Evolutionary conservation across 2,797 vertebrate genomes (phyloP), one percentile per base, ranked within the genome.

Genomic region (Yasuhikotakia modesta): DNA sequence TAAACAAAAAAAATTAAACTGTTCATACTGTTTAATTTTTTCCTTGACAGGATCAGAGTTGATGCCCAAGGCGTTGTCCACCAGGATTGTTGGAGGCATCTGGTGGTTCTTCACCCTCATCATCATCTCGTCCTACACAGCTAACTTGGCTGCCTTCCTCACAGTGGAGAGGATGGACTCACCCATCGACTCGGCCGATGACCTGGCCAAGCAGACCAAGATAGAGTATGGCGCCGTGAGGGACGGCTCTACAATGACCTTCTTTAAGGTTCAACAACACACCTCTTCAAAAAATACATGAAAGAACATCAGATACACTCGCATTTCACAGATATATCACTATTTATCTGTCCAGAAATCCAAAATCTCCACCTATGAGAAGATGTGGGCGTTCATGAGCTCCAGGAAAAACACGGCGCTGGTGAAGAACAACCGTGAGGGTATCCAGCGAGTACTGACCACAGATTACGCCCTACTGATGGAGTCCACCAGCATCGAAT

Each of bases 81-180:
- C 97, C 85, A 94, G 98, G 87, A 99, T 99, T 83, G 98, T 99
- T 0, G 98, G 98, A 89, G 98, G 98, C 63, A 97, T 99, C 89
- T 99, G 98, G 98, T 99, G 98, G 98, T 99, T 99, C 94, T 99
- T 99, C 94, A 99, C 98, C 86, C 95, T 99, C 93, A 99, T 99
- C 94, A 99, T 99, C 91, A 99, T 99, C 93, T 99, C 98, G 81
- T 99, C 98, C 90, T 99, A 99, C 91, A 99, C 98, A 87, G 98
- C 98, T 92, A 99, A 99, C 91, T 94, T 99, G 68, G 98, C 98
- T 92, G 98, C 98, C 90, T 99, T 99, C 93, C 93, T 99, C 80
- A 99, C 98, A 39, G 98, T 99, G 86, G 98, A 99, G 87, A 97
- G 98, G 88, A 99, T 99, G 98, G 98, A 99, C 73, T 99, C 98